Percentiles rank a stretch among this genome's conserved stretches.
phyloP scores from a whole-genome alignment of 1,140 invertebrate species.

The Zeugodacus cucurbitae region DNA sequence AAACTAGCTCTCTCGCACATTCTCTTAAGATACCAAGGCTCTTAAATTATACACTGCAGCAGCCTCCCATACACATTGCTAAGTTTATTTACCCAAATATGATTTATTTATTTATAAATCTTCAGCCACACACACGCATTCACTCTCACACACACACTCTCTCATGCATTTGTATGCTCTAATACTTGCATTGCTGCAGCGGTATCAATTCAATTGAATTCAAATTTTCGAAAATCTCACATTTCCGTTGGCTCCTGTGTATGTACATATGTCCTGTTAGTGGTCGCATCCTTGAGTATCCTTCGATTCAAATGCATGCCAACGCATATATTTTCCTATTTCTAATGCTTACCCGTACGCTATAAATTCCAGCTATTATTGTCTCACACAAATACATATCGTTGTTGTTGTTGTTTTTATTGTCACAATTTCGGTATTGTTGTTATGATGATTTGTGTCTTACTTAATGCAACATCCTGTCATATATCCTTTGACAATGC shows the following conservation, averaged over 20 bases:
- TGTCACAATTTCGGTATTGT: constrained; percentile 45
- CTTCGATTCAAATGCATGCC: constrained; percentile 25
- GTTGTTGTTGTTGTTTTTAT: constrained; percentile 5
- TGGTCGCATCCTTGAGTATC: neutral
- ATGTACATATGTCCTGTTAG: neutral
- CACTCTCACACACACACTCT: neutral
- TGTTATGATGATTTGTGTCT: constrained; percentile 65
- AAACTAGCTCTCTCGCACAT: neutral
- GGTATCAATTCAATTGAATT: constrained; percentile 33
- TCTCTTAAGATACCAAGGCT: too few relatives aligned
- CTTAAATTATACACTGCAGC: neutral
- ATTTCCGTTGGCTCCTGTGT: neutral
- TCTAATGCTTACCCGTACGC: constrained; percentile 19
- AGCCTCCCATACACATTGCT: neutral
- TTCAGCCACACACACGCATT: neutral
- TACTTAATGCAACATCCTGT: constrained; percentile 58
- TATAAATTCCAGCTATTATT: constrained; percentile 33
- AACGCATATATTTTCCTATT: constrained; percentile 34
- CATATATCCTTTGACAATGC: constrained; percentile 36
- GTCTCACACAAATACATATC: neutral
- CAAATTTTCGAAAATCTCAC: constrained; percentile 35
- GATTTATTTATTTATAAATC: constrained; percentile 25
- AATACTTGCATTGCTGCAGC: neutral
- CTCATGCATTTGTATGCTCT: neutral
- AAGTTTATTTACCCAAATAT: constrained; percentile 37